These are phyloP conservation scores for Mustela lutreola DNA, from an alignment of 2,113 vertebrate species.

Conservation along the genomic window DNA sequence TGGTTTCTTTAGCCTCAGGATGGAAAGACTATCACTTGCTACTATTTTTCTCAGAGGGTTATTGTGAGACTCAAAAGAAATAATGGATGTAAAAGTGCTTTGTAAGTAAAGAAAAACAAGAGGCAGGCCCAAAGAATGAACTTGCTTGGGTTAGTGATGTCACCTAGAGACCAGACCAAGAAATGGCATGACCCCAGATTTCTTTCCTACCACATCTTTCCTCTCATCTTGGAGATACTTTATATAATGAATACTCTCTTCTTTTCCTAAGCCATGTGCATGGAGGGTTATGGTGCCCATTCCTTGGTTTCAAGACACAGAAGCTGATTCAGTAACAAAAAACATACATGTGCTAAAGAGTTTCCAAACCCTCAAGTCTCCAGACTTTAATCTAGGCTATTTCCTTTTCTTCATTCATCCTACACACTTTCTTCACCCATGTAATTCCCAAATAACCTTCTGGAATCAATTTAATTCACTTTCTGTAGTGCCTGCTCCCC, in stretches of 20 bases:
- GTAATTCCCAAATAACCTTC: not conserved
- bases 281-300: not conserved
- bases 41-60: not conserved
- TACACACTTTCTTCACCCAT: not conserved
- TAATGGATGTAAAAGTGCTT: not conserved
- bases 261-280: not conserved
- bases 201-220: not conserved
- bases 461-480: not conserved
- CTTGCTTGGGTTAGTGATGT: not conserved
- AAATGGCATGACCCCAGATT: not conserved
- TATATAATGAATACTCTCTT: too few relatives aligned
- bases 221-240: not conserved
- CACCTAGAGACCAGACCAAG: not conserved
- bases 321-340: not conserved
- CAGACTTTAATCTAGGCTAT: not conserved
- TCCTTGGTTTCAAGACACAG: not conserved
- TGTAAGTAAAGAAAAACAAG: not conserved
- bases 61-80: not conserved
- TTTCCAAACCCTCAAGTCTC: not conserved
- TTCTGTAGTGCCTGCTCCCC: not conserved
- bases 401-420: not conserved
- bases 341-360: fast-evolving
- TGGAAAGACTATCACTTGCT: not conserved
- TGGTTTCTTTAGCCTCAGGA: not conserved
- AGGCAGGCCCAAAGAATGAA: not conserved